Evolutionary conservation across 2,888 invertebrate genomes (phyloP), one percentile per base, ranked within the genome.

Genomic region (Cotesia congregata): DNA sequence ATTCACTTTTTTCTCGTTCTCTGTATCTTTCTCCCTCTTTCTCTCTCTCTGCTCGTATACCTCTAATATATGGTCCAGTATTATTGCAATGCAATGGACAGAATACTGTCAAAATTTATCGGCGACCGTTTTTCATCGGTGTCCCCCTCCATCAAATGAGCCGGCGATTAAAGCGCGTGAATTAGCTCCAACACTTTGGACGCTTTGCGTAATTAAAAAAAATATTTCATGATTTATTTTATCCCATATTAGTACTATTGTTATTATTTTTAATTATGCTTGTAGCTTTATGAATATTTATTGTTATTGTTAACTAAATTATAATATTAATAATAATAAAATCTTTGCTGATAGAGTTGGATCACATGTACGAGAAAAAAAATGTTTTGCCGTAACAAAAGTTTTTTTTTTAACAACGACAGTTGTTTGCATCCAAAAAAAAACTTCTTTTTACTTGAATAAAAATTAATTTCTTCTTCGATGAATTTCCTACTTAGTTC

Each of bases 31-130:
- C 79, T 74, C 79, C 80, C 83, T 78, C 80, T 80, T 79, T 82
- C 79, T 77, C 50, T 67, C 73, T 71, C 79, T 59, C 72, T 60
- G 12, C 68, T 60, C 78, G 72, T 81, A 79, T 80, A 79, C 79
- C 80, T 79, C 87, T 89, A 89, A 89, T 89, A 89, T 89, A 89
- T 88, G 89, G 88, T 87, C 85, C 88, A 85, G 88, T 89, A 89
- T 89, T 89, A 89, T 89, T 89, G 89, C 89, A 87, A 89, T 89
- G 89, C 89, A 88, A 89, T 88, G 88, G 89, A 89, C 89, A 89
- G 89, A 89, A 89, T 88, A 88, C 88, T 89, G 89, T 89, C 89
- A 88, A 89, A 89, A 89, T 89, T 89, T 89, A 89, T 89, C 88
- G 89, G 88, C 85, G 83, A 84, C 86, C 89, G 87, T 89, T 89